phyloP scores from a whole-genome alignment of 2,797 vertebrate genomes.

The Australoheros facetus region DNA sequence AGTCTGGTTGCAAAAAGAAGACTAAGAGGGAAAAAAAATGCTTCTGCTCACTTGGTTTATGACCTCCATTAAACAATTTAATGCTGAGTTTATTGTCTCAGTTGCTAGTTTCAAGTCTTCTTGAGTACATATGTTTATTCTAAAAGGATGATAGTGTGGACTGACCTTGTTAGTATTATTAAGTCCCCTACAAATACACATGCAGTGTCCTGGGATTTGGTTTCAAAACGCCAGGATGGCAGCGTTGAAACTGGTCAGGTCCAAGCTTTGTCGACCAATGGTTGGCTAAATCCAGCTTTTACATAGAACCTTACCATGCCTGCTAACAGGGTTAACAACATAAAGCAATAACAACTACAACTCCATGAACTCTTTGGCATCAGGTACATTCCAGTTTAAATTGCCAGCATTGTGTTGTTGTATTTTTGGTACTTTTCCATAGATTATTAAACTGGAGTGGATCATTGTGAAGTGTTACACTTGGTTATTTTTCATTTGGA shows the following conservation, averaged over 20 bases:
- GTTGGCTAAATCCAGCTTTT: not conserved
- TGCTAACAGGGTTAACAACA: not conserved
- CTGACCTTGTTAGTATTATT: too few species aligned
- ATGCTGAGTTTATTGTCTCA: too few species aligned
- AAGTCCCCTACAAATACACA: too few species aligned
- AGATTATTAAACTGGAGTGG: slow-evolving; percentile 14
- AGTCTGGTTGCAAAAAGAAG: not conserved
- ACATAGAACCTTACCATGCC: not conserved
- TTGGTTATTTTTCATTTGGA: not conserved
- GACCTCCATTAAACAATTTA: too few species aligned
- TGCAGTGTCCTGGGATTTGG: too few species aligned
- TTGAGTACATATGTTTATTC: too few species aligned
- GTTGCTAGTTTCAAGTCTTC: too few species aligned
- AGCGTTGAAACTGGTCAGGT: too few species aligned
- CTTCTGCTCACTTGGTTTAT: not conserved
- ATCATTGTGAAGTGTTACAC: not conserved
- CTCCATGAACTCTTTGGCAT: not conserved
- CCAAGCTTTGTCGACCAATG: too few species aligned
- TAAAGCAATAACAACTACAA: slow-evolving; percentile 18
- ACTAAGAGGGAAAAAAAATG: not conserved
- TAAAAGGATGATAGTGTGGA: too few species aligned
- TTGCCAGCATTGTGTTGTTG: not conserved
- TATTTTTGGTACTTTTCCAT: slow-evolving; percentile 3
- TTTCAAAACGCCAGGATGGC: too few species aligned
- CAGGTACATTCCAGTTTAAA: not conserved